A percentile compares a stretch with the other conserved stretches of the same genome.
These are phyloP conservation scores for Branchipolynoe longqiensis DNA, from an alignment of 2,888 invertebrate genomes.

Conservation along the genomic window DNA sequence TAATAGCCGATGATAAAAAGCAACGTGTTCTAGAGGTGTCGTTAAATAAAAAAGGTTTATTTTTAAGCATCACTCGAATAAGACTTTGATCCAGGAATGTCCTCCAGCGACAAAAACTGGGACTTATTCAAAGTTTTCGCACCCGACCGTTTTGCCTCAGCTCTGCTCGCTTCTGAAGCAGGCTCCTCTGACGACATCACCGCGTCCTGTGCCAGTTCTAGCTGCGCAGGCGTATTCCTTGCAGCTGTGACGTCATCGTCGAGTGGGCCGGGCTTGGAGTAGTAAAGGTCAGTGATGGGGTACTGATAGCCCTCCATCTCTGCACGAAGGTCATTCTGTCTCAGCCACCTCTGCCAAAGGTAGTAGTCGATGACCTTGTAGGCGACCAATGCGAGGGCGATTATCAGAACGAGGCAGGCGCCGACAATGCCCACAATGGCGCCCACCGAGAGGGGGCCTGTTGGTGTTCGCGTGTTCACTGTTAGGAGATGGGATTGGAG, in stretches of 20 bases:
- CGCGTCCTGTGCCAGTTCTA: background rate
- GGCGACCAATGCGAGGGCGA: background rate
- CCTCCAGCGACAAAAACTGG: too few species aligned
- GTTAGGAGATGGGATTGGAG: too few species aligned
- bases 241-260: too few species aligned
- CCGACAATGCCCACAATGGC: background rate
- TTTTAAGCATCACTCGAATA: too few species aligned
- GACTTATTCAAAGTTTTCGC: too few species aligned
- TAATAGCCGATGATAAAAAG: too few species aligned
- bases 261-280: background rate
- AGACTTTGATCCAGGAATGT: too few species aligned
- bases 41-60: too few species aligned
- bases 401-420: conserved; percentile 1
- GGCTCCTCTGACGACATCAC: conserved; percentile 1
- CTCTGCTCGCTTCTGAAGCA: too few species aligned
- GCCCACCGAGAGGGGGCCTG: conserved; percentile 4
- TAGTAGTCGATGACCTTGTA: conserved; percentile 52
- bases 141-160: too few species aligned
- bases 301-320: conserved; percentile 12
- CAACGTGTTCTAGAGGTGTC: too few species aligned
- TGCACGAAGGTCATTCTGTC: conserved; percentile 5
- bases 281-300: conserved; percentile 40
- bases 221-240: background rate
- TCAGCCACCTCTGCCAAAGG: conserved; percentile 28
- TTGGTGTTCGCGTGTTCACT: too few species aligned